Conservation (phyloP, 2,797 vertebrate genomes). For the Limnodromus scolopaceus region DNA sequence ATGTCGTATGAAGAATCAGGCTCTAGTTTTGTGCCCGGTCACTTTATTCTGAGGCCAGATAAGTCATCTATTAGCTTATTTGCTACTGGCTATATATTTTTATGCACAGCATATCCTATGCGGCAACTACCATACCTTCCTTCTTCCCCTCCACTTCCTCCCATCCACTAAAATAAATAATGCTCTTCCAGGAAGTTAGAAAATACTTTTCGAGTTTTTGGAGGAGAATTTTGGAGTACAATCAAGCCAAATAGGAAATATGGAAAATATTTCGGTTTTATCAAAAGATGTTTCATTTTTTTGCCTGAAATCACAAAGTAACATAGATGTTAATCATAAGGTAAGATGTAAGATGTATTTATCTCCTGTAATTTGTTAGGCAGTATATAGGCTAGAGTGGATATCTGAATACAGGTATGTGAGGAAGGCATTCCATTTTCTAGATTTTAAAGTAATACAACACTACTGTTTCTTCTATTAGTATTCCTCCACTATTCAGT, state of each 20-base stretch:
- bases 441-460: not conserved
- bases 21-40: not conserved
- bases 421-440: not conserved
- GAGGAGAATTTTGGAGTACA: not conserved
- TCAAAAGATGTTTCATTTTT: not conserved
- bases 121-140: not conserved
- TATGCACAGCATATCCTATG: not conserved
- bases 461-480: not conserved
- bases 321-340: not conserved
- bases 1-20: not conserved
- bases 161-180: not conserved
- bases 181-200: not conserved
- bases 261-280: not conserved
- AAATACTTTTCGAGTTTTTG: not conserved
- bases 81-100: not conserved
- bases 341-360: not conserved
- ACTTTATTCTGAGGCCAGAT: not conserved
- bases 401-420: not conserved
- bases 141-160: not conserved
- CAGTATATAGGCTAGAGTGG: not conserved
- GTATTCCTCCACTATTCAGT: not conserved
- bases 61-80: not conserved
- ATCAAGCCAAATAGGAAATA: not conserved
- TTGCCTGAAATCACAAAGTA: not conserved
- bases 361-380: not conserved